Conservation (phyloP, 37 sponge, comb jelly and placozoan genomes). For the Bolinopsis microptera region DNA sequence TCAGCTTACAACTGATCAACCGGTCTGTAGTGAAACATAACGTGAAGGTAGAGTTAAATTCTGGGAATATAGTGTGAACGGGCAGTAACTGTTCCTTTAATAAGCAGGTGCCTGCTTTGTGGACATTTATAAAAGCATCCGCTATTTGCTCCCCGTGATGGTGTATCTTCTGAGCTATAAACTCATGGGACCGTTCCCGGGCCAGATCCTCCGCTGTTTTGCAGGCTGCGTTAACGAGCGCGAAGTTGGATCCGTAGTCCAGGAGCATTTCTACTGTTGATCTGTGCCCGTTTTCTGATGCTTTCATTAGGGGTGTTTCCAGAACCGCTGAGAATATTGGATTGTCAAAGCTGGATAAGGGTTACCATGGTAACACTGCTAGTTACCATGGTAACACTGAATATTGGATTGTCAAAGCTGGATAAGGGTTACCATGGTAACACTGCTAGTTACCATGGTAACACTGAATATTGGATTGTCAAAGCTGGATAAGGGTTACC, state of each 20-base stretch:
- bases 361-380: too few relatives aligned
- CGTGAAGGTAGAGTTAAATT: conserved; percentile 55
- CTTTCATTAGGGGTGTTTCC: conserved; percentile 59
- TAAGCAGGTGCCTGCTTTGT: conserved; percentile 6
- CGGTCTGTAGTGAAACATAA: conserved; percentile 35
- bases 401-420: too few relatives aligned
- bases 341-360: too few relatives aligned
- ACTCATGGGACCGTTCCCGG: conserved; percentile 33
- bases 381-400: too few relatives aligned
- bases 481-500: too few relatives aligned
- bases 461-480: too few relatives aligned
- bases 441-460: too few relatives aligned
- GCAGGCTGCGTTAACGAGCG: conserved; percentile 54
- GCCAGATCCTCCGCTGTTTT: conserved; percentile 55
- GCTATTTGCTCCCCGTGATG: conserved; percentile 45
- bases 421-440: too few relatives aligned
- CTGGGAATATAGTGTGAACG: conserved; percentile 55
- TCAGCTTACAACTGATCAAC: not conserved
- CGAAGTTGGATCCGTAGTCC: conserved; percentile 56
- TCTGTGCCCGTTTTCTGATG: conserved; percentile 25
- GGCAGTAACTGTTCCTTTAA: conserved; percentile 53
- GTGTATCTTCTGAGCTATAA: conserved; percentile 40
- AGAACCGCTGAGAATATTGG: not conserved
- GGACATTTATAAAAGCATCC: conserved; percentile 37
- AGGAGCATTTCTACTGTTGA: conserved; percentile 62